Conservation (phyloP, 1,140 invertebrate species). For the Ceratoteleas bidentatus region DNA sequence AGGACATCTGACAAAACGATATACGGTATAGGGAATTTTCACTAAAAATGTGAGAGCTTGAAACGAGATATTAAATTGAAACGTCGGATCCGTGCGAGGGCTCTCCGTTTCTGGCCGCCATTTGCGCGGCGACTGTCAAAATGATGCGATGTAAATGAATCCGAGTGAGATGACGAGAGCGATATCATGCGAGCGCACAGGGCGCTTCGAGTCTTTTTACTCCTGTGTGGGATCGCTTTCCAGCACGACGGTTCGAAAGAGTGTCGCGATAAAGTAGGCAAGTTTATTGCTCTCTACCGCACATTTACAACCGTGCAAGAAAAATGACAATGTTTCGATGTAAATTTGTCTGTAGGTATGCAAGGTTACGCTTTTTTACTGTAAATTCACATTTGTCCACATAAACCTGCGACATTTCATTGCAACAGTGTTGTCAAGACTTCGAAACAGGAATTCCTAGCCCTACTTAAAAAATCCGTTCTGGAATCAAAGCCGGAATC, state of each 20-base stretch:
- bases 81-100: slow-evolving; percentile 1
- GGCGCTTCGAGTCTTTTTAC: slow-evolving; percentile 5
- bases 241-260: not conserved
- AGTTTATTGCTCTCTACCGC: not conserved
- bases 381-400: no score
- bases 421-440: no score
- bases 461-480: no score
- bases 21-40: no score
- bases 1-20: no score
- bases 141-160: slow-evolving; percentile 26
- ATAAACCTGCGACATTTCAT: no score
- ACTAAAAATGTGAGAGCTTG: slow-evolving; percentile 9
- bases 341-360: no score
- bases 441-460: no score
- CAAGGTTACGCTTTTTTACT: no score
- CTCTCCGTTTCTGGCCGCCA: slow-evolving; percentile 1
- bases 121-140: slow-evolving; percentile 14
- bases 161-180: slow-evolving; percentile 17
- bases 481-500: no score
- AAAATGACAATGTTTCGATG: not conserved
- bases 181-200: slow-evolving; percentile 11
- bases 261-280: not conserved
- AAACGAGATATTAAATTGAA: slow-evolving; percentile 18
- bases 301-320: not conserved
- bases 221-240: slow-evolving; percentile 18